Evolutionary conservation across 2,888 invertebrate species (phyloP), one percentile per base, ranked within the genome.

Genomic region (Clunio marinus): DNA sequence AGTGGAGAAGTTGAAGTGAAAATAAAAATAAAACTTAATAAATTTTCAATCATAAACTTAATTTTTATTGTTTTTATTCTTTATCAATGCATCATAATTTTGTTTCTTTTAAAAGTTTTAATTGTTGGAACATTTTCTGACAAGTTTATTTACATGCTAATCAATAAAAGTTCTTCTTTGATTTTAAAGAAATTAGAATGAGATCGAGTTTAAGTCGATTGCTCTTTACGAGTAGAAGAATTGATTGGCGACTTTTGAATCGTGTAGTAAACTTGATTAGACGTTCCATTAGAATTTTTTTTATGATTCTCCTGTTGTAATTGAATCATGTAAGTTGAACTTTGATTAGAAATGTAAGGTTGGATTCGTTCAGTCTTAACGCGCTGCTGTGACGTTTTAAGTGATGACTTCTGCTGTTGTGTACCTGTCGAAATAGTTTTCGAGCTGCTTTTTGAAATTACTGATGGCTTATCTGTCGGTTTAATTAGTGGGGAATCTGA

Each of bases 361-460:
- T 46, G 66, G 13, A 66, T 66, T 28, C 55, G 22, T 35, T 66
- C 66, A 7, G 45, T 27, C 7, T 25, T 45, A 1, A 45, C 63
- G 8, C 46, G 20, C 17, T 63, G 37, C 15, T 13, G 15, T 24
- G 37, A 2, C n/a, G 7, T 37, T 27, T n/a, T 8, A 10, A 45
- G 5, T 62, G 20, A 1, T 20, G 62, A 20, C 20, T 13, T 35
- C 8, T 28, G 28, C 2, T 28, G 62, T 7, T 37, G 62, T 7
- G n/a, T 20, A 13, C 20, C 37, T 35, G 8, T 3, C 13, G 22
- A 22, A 17, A 51, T 22, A 8, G 2, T 51, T 2, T 51, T 17
- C 51, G 51, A 20, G 20, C 51, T 20, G 8, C 2, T 22, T 32
- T 32, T 32, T 5, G 5, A 8, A 13, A 32, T 32, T 5, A 32